Conservation (phyloP, 2,113 vertebrate species). For the Rousettus leschenaultii region DNA sequence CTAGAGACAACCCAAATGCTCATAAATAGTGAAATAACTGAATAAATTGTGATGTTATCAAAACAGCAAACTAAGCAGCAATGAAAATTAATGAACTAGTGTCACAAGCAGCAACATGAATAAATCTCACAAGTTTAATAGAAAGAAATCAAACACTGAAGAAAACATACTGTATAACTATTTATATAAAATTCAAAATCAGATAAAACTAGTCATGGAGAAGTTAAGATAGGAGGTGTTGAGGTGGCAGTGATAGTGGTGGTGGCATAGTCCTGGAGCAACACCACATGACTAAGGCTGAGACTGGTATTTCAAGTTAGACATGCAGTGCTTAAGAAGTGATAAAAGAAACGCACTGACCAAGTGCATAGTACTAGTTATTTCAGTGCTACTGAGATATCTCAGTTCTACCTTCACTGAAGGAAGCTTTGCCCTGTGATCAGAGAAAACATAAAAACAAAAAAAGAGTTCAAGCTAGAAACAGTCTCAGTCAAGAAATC, state of each 20-base stretch:
- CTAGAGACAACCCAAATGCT: not conserved
- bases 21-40: not conserved
- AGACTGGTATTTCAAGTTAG: not conserved
- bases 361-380: not conserved
- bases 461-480: slow-evolving; percentile 79
- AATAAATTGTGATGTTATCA: not conserved
- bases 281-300: not conserved
- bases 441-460: not conserved
- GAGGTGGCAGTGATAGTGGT: not conserved
- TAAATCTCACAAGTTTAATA: not conserved
- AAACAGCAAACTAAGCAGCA: not conserved
- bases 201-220: not conserved
- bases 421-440: not conserved
- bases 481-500: slow-evolving; percentile 82
- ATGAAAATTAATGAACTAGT: not conserved
- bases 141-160: not conserved
- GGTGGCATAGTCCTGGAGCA: not conserved
- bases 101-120: not conserved
- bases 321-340: too few relatives aligned
- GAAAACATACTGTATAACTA: not conserved
- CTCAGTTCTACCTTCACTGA: not conserved
- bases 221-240: not conserved
- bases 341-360: not conserved
- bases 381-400: not conserved
- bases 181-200: not conserved